These are phyloP conservation scores for Eupeodes latifasciatus DNA, from an alignment of 2,888 invertebrate genomes.

Conservation along the genomic window DNA sequence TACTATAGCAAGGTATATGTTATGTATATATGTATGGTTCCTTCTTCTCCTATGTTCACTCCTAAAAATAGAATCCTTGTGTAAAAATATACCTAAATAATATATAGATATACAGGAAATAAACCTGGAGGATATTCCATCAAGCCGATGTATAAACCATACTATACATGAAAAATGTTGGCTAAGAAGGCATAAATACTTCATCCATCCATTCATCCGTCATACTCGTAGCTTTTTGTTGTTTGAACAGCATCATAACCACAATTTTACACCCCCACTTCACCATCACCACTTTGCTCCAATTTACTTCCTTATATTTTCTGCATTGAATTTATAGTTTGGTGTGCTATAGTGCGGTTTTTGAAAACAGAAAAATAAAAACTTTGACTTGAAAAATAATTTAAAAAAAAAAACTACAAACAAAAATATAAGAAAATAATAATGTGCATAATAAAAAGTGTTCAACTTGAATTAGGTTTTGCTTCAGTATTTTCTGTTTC, in stretches of 20 bases:
- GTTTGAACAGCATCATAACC: conserved; percentile 27
- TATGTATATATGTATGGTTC: neutral
- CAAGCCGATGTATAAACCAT: conserved; percentile 10
- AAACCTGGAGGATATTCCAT: neutral
- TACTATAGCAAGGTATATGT: conserved; percentile 28
- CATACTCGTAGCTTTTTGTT: conserved; percentile 35
- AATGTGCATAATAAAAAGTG: conserved; percentile 47
- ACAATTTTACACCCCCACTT: neutral
- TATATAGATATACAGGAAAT: neutral
- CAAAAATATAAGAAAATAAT: conserved; percentile 12
- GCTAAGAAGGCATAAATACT: conserved; percentile 49
- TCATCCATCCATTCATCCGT: conserved; percentile 64
- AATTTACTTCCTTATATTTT: neutral
- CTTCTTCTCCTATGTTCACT: neutral
- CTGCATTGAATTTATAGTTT: conserved; percentile 41
- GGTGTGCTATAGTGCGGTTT: conserved; percentile 42
- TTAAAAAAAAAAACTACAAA: neutral
- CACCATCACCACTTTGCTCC: fast-evolving
- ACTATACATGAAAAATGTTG: conserved; percentile 46
- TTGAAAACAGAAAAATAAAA: neutral
- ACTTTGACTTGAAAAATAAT: conserved; percentile 17
- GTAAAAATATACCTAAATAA: neutral
- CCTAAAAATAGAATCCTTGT: conserved; percentile 46
- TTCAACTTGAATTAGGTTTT: conserved; percentile 66
- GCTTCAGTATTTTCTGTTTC: neutral